Evolutionary conservation across 1,140 invertebrate species (phyloP), one percentile per base, ranked within the genome.

Genomic region (Linepithema humile): DNA sequence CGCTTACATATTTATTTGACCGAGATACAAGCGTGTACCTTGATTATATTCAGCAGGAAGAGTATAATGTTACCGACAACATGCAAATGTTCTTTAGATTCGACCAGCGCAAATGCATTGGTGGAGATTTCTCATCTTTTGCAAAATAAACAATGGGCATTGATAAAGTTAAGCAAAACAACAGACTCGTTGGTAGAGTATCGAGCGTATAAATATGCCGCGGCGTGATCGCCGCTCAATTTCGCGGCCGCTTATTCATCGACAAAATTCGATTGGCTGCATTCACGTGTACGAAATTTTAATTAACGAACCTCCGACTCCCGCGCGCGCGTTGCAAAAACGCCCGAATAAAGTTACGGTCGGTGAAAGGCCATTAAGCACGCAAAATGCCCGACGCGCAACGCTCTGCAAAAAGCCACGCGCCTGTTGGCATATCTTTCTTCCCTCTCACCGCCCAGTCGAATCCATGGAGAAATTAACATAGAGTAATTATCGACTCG

Each of bases 281-380:
- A 83, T 84, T 89, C 85, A 85, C 88, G 84, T 89, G 87, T 85
- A 86, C 87, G 74, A 89, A 89, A 89, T 89, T 89, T 89, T 89
- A 89, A 89, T 89, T 89, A 89, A 89, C 88, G 88, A 84, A 89
- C 85, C 84, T 77, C 85, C 85, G 62, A 62, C 73, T 12, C 64
- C 12, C 20, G 62, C 45, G 77, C 69, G 82, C 75, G 59, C 59
- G 48, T 55, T 62, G 75, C 82, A 87, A 89, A 89, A 89, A 84
- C 84, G 84, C 23, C 48, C 75, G 88, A 89, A 89, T 88, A 89
- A 89, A 89, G 88, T 89, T 89, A 89, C 88, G 84, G 67, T 75
- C 83, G 85, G 84, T 85, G 84, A 90, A 90, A 90, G 69, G 85
- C 89, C 87, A 90, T 90, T 89, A 90, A 87, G 86, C 85, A 82